phyloP scores from a whole-genome alignment of 2,888 invertebrate species.

The Congeria kusceri region DNA sequence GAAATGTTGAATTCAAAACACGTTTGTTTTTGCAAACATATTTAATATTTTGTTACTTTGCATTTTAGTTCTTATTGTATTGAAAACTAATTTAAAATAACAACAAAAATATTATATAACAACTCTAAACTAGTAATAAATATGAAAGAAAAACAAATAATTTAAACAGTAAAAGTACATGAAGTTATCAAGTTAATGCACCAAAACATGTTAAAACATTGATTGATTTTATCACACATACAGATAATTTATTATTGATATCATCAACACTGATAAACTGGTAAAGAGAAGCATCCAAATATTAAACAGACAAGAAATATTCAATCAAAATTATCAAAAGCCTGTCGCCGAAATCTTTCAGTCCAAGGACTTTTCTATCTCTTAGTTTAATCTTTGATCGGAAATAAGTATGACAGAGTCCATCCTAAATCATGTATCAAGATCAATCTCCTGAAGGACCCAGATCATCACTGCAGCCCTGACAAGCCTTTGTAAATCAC shows the following conservation, averaged over 20 bases:
- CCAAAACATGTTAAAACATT: constrained; percentile 9
- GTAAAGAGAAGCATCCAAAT: not conserved
- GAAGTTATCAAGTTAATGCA: too few relatives aligned
- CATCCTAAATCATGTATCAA: constrained; percentile 38
- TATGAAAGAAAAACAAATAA: too few relatives aligned
- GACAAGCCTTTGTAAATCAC: constrained; percentile 44
- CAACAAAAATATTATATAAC: too few relatives aligned
- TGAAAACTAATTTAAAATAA: too few relatives aligned
- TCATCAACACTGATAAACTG: not conserved
- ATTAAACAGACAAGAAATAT: not conserved
- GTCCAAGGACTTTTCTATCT: not conserved
- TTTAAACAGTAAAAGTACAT: too few relatives aligned
- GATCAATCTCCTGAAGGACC: too few relatives aligned
- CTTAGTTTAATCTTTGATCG: constrained; percentile 36
- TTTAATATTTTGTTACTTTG: too few relatives aligned
- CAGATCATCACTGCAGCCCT: constrained; percentile 25
- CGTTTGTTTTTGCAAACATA: too few relatives aligned
- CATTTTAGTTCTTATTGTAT: too few relatives aligned
- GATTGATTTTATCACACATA: not conserved
- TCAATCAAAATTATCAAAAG: constrained; percentile 3
- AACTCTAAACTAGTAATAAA: too few relatives aligned
- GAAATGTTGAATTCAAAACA: too few relatives aligned
- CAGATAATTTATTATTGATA: constrained; percentile 5
- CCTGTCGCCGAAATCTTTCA: not conserved
- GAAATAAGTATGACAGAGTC: constrained; percentile 42